Base-by-base conservation (phyloP, 2,113 vertebrate species). In the Lepisosteus oculatus region DNA sequence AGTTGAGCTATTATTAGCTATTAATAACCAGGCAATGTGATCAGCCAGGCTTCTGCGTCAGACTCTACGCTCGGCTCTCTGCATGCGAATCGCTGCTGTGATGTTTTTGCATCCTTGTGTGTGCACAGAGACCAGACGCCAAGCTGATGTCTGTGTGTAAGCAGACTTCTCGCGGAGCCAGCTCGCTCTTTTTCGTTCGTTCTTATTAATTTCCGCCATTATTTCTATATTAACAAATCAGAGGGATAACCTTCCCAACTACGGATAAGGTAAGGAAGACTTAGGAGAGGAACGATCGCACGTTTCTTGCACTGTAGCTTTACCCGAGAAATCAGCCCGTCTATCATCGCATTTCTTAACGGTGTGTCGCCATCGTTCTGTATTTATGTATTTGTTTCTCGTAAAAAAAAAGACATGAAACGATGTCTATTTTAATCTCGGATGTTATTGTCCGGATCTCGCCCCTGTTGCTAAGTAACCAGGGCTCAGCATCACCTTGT, bases 11-110 rank as follows among this genome's bases (percentile, higher is more conserved):
- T 82, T 55, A 76, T 77, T 67, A 72, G 76, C 13, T 12, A 45
- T 6, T 72, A 64, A 76, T 64, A 64, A 82, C 72, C 75, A 81
- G 76, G 55, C 67, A 57, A 71, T 70, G 82, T 69, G 74, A 65
- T 71, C 75, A 78, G 78, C 9, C 29, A 73, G 62, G 82, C 74
- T 83, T 59, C 77, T 90, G 84, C 85, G 87, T 88, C 86, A 87
- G 79, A 77, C 75, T 84, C 81, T 82, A 81, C 86, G 83, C 85
- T 78, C 81, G 72, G 61, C 74, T 73, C 82, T 65, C 62, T 42
- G 70, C 70, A 71, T 44, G 72, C 78, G 77, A 75, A 80, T 81
- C 80, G 72, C 68, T 62, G 61, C 17, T 79, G 79, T 41, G 73
- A 84, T 77, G 77, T 76, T 76, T 76, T 74, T 62, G 76, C 77